Evolutionary conservation across 2,888 invertebrate species (phyloP), one percentile per base, ranked within the genome.

Genomic region (Tolmerus cingulatus): DNA sequence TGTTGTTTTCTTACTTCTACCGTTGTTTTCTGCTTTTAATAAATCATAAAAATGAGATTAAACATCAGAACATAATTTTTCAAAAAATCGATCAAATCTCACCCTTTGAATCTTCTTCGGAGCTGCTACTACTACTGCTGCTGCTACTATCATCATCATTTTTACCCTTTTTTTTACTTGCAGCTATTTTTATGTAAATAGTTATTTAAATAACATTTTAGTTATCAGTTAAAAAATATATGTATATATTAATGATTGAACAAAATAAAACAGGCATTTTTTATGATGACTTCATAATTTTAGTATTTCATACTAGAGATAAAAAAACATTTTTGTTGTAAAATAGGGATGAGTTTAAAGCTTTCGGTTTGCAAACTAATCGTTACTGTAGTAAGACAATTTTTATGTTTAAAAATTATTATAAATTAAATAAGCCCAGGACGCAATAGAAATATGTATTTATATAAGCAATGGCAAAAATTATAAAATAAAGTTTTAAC

Each of bases 1-100:
- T 5, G 89, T 85, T 76, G 89, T 34, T 81, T 16, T 51, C 4
- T n/a, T n/a, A 16, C 51, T 5, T 51, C 19, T 51, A 3, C 51
- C 51, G 5, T 51, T 51, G 7, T 8, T n/a, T 51, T 51, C n/a
- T 51, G n/a, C 16, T 51, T 51, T n/a, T 51, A 51, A 51, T 51
- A n/a, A 51, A 51, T 51, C 0, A 19, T 51, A 7, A 51, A 51
- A 51, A 2, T 51, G 5, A 51, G 19, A 7, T 5, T 51, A 51
- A n/a, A 51, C n/a, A 19, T 51, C 8, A 51, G n/a, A 14, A 3
- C 14, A 4, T 14, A 46, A 46, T 51, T 40, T 40, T 40, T n/a
- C 51, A 51, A n/a, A n/a, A 51, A n/a, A n/a, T 51, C n/a, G 14
- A 16, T n/a, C 1, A 7, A 1, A 51, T n/a, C 51, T 51, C n/a